phyloP scores from a whole-genome alignment of 2,797 vertebrate species.

The Spinibarbus caldwelli region DNA sequence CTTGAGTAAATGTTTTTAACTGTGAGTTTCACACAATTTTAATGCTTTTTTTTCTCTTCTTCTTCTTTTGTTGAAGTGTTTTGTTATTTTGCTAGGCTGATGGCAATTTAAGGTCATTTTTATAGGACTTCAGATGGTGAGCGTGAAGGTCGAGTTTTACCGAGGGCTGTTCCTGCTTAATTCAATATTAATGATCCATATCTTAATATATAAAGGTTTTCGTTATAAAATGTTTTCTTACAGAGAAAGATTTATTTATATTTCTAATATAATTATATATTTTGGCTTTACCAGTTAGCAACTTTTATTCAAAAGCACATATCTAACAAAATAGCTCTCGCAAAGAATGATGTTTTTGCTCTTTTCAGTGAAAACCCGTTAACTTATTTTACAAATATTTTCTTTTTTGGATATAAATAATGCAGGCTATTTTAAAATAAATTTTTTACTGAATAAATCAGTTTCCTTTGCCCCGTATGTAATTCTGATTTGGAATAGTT shows the following conservation, averaged over 20 bases:
- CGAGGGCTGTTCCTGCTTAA: slow-evolving; percentile 60
- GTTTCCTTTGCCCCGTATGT: neutral
- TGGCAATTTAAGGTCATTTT: neutral
- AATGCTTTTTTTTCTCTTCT: slow-evolving; percentile 33
- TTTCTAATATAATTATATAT: slow-evolving; percentile 74
- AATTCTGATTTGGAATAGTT: neutral
- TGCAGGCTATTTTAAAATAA: neutral
- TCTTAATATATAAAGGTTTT: slow-evolving; percentile 59
- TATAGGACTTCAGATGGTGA: neutral
- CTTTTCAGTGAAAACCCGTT: slow-evolving; percentile 30
- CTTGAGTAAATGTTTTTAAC: slow-evolving; percentile 61
- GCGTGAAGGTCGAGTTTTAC: slow-evolving; percentile 2
- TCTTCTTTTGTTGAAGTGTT: slow-evolving; percentile 53
- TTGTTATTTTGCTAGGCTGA: slow-evolving; percentile 7
- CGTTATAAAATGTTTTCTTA: slow-evolving; percentile 47
- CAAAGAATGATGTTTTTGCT: slow-evolving; percentile 14
- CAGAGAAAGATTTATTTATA: slow-evolving; percentile 71
- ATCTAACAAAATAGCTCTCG: slow-evolving; percentile 38
- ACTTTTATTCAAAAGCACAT: slow-evolving; percentile 47
- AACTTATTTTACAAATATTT: slow-evolving; percentile 22
- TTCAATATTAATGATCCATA: slow-evolving; percentile 63
- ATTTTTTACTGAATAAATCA: neutral
- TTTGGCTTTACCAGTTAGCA: slow-evolving; percentile 69
- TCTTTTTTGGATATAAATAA: slow-evolving; percentile 25
- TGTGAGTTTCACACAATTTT: slow-evolving; percentile 60